phyloP scores from a whole-genome alignment of 2,113 vertebrate species.

The Leucoraja erinaceus region DNA sequence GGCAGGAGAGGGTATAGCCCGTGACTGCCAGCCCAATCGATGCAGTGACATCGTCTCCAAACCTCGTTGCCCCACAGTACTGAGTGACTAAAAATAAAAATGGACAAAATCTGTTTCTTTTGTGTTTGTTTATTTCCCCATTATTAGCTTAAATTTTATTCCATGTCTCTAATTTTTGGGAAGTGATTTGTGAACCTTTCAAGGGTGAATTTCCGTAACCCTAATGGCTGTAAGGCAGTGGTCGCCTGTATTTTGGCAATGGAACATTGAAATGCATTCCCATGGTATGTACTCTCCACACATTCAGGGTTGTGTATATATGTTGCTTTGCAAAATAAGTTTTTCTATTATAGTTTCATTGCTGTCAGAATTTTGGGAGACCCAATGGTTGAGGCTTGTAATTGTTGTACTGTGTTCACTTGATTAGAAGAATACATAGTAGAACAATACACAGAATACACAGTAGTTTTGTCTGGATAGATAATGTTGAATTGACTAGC shows the following conservation, averaged over 20 bases:
- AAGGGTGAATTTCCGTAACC: no score
- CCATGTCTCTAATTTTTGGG: no score
- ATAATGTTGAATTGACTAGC: not conserved
- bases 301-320: not conserved
- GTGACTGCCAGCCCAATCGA: no score
- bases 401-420: not conserved
- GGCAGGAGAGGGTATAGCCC: no score
- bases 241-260: not conserved
- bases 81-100: no score
- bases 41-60: no score
- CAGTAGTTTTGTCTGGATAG: not conserved
- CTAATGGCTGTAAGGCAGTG: no score
- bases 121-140: no score
- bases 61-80: no score
- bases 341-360: not conserved
- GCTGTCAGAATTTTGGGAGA: not conserved
- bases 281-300: not conserved
- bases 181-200: no score
- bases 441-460: not conserved
- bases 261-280: constrained; percentile 9
- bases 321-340: not conserved
- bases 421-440: not conserved
- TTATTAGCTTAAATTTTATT: no score
- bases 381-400: not conserved
- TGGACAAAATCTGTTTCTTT: no score